Evolutionary conservation across 2,113 vertebrate genomes (phyloP).

Genomic region (Saguinus midas): DNA sequence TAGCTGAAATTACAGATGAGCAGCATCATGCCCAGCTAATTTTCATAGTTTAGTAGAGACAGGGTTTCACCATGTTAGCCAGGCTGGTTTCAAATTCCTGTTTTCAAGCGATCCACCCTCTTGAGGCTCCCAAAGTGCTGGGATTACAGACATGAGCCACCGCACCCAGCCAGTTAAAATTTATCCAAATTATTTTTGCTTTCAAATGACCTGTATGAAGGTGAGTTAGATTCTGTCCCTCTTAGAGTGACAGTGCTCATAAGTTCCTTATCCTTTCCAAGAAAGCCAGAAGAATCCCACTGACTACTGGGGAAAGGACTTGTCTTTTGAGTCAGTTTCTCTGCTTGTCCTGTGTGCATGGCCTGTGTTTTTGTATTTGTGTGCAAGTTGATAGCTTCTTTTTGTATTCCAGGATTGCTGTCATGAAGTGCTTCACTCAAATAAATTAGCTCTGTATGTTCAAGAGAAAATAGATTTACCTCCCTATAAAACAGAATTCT

Average conservation of each 20-base stretch:
- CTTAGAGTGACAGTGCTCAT: not conserved
- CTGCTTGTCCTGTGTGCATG: not conserved
- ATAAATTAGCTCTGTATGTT: conserved; percentile 60
- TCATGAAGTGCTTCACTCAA: conserved; percentile 25
- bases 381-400: not conserved
- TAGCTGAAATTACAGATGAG: accelerated
- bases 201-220: not conserved
- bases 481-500: conserved; percentile 23
- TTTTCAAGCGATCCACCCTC: too few relatives aligned
- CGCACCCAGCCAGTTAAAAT: not conserved
- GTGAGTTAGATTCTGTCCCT: not conserved
- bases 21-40: too few relatives aligned
- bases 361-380: not conserved
- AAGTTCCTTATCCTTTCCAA: not conserved
- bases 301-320: not conserved
- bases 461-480: conserved; percentile 43
- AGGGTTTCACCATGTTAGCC: too few relatives aligned
- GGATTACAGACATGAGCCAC: too few relatives aligned
- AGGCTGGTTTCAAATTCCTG: too few relatives aligned
- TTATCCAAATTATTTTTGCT: not conserved
- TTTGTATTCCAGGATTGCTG: not conserved
- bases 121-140: too few relatives aligned
- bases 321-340: not conserved
- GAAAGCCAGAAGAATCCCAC: not conserved
- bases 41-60: too few relatives aligned